Evolutionary conservation across 2,797 vertebrate genomes (phyloP).

Genomic region (Morelia viridis): DNA sequence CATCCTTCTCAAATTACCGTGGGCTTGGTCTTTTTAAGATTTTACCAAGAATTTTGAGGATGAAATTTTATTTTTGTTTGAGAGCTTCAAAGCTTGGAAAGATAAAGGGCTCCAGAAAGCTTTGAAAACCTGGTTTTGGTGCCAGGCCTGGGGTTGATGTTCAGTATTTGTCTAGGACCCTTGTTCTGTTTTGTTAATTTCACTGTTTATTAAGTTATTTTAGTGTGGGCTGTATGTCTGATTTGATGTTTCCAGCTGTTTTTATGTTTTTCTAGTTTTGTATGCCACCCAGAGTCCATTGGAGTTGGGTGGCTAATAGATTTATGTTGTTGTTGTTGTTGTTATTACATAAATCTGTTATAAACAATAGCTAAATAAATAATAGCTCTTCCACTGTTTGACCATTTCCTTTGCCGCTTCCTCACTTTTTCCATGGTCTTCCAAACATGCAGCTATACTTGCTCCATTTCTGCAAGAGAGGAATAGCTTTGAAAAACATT

Average conservation of each 20-base stretch:
- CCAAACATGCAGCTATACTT: not conserved
- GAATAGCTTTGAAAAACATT: not conserved
- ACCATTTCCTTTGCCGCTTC: not conserved
- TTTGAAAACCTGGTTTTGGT: too few species aligned
- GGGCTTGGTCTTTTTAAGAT: too few species aligned
- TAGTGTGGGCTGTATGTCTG: not conserved
- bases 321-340: not conserved
- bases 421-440: not conserved
- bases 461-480: not conserved
- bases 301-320: not conserved
- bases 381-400: not conserved
- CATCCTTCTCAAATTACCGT: too few species aligned
- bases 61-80: too few species aligned
- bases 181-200: not conserved
- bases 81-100: too few species aligned
- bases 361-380: not conserved
- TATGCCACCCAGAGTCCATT: not conserved
- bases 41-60: too few species aligned
- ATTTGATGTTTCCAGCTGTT: not conserved
- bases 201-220: not conserved
- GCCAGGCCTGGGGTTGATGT: not conserved
- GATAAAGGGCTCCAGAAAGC: too few species aligned
- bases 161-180: not conserved
- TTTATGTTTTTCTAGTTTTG: not conserved
- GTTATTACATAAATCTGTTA: too few species aligned